Conservation (phyloP, 1,140 invertebrate genomes). For the Procambarus virginalis region DNA sequence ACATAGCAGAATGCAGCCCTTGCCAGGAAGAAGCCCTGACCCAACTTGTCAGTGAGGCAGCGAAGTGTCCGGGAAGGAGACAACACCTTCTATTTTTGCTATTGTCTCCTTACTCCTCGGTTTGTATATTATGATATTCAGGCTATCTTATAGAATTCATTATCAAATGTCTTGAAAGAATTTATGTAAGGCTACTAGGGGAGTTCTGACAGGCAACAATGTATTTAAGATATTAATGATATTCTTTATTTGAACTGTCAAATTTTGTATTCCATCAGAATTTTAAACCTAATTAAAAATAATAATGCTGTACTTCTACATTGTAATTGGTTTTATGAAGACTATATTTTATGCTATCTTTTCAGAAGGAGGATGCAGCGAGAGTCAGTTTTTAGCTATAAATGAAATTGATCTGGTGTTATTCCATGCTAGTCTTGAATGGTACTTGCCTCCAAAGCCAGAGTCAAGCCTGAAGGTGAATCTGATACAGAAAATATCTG, state of each 20-base stretch:
- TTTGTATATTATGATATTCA: neutral
- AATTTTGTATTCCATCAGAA: too few relatives aligned
- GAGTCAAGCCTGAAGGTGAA: conserved; percentile 15
- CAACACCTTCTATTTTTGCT: conserved; percentile 33
- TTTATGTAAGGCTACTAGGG: too few relatives aligned
- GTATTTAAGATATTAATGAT: too few relatives aligned
- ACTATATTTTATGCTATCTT: neutral
- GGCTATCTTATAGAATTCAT: too few relatives aligned
- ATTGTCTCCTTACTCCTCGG: conserved; percentile 31
- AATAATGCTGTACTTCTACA: neutral
- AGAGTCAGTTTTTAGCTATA: conserved; percentile 34
- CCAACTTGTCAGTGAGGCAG: neutral
- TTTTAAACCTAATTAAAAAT: too few relatives aligned
- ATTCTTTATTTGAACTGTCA: too few relatives aligned
- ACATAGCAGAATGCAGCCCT: conserved; percentile 26
- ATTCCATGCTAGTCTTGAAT: conserved; percentile 37
- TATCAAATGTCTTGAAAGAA: too few relatives aligned
- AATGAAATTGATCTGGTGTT: conserved; percentile 16
- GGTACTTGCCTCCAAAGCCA: conserved; percentile 31
- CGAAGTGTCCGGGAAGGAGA: neutral
- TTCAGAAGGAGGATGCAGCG: conserved; percentile 45
- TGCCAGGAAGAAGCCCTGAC: conserved; percentile 24
- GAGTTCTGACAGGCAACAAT: too few relatives aligned
- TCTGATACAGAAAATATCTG: conserved; percentile 34
- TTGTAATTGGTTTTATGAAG: neutral